Percentiles rank a stretch among this genome's conserved stretches.
phyloP scores from a whole-genome alignment of 1,140 invertebrate species.

The Drosophila lacteicornis region DNA sequence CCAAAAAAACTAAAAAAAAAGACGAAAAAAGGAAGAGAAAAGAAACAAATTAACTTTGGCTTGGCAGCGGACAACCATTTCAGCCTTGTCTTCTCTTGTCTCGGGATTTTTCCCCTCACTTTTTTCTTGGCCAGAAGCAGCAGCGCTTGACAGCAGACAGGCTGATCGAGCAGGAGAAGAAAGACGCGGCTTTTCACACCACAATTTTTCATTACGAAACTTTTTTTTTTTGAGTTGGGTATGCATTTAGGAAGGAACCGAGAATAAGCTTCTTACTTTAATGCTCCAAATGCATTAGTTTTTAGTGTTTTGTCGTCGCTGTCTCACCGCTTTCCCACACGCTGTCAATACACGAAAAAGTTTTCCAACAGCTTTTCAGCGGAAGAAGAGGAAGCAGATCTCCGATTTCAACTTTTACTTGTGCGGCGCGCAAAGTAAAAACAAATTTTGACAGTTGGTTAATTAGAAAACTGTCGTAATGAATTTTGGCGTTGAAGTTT shows the following conservation, averaged over 20 bases:
- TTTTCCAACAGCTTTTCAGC: constrained; percentile 45
- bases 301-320: background rate
- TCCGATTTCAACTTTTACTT: constrained; percentile 60
- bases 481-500: constrained; percentile 45
- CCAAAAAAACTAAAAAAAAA: constrained; percentile 21
- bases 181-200: constrained; percentile 26
- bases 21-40: constrained; percentile 5
- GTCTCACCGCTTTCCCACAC: constrained; percentile 47
- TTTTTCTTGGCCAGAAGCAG: constrained; percentile 24
- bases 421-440: constrained; percentile 25
- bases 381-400: constrained; percentile 32
- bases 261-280: constrained; percentile 44
- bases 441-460: constrained; percentile 59
- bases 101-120: constrained; percentile 27
- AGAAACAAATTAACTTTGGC: constrained; percentile 51
- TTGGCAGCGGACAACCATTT: constrained; percentile 31
- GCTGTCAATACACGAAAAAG: constrained; percentile 45
- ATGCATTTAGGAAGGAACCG: constrained; percentile 9
- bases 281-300: constrained; percentile 40
- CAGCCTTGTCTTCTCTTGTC: constrained; percentile 42
- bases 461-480: constrained; percentile 68
- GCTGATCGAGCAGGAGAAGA: constrained; percentile 8
- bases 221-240: constrained; percentile 9
- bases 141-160: constrained; percentile 11
- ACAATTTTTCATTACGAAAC: constrained; percentile 23